Conservation (phyloP, 2,888 invertebrate species). For the Lycophotia porphyrea region DNA sequence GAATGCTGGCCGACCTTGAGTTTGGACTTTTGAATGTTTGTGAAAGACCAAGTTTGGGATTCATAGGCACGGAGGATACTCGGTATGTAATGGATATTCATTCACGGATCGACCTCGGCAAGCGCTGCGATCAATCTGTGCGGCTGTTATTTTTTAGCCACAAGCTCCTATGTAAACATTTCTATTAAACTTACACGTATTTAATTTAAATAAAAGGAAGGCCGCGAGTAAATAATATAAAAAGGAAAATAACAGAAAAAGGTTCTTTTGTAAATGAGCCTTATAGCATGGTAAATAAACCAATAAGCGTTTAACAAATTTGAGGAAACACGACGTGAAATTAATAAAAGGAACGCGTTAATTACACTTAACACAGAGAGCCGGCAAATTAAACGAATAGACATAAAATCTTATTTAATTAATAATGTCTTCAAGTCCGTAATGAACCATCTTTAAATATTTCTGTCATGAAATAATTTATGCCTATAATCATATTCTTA, state of each 20-base stretch:
- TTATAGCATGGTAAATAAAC: neutral
- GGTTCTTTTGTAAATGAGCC: neutral
- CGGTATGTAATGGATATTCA: too few relatives aligned
- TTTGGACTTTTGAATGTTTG: too few relatives aligned
- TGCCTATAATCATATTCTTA: too few relatives aligned
- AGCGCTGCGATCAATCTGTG: neutral
- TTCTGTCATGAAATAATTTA: neutral
- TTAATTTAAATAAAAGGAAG: neutral
- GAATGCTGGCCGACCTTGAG: too few relatives aligned
- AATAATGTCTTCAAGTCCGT: neutral
- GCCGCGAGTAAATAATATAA: neutral
- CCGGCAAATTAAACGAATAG: constrained; percentile 23
- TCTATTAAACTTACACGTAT: neutral
- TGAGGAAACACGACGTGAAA: neutral
- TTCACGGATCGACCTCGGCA: neutral
- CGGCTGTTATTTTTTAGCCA: neutral
- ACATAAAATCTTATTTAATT: neutral
- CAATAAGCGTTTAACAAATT: constrained; percentile 13
- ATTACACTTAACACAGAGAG: constrained; percentile 16
- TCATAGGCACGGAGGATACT: too few relatives aligned
- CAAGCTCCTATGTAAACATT: too few relatives aligned
- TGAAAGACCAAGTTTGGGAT: too few relatives aligned
- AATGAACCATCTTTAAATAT: constrained; percentile 4
- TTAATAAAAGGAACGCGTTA: constrained; percentile 16
- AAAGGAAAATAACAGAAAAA: neutral